Conservation (phyloP, 2,113 vertebrate species). For the Vombatus ursinus region DNA sequence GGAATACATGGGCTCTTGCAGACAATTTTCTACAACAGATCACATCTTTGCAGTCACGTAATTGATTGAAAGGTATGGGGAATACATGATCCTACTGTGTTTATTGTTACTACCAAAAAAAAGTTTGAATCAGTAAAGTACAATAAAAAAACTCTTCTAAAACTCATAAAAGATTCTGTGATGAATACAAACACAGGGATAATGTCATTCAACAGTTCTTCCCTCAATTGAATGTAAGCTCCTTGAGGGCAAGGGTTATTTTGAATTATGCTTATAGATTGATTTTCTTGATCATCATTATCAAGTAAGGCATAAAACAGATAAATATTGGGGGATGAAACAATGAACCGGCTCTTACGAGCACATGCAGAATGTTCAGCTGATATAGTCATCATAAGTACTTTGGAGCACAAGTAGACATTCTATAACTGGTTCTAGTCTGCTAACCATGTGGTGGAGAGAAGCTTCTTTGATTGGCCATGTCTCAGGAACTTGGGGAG, state of each 20-base stretch:
- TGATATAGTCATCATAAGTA: neutral
- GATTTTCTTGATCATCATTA: neutral
- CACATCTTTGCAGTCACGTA: neutral
- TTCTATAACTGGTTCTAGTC: neutral
- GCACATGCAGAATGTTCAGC: neutral
- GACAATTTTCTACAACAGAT: neutral
- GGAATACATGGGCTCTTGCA: neutral
- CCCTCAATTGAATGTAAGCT: neutral
- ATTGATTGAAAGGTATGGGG: neutral
- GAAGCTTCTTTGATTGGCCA: neutral
- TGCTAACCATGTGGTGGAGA: neutral
- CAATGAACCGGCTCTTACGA: neutral
- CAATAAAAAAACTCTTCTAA: neutral
- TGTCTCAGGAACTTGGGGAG: neutral
- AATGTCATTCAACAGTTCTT: neutral
- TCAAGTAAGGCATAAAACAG: neutral
- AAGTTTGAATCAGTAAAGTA: neutral
- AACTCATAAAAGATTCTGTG: neutral
- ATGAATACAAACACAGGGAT: neutral
- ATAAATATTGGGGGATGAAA: neutral
- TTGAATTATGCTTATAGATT: neutral
- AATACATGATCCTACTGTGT: neutral
- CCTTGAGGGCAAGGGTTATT: neutral
- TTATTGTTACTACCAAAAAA: neutral
- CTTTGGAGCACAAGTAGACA: neutral